Base-by-base conservation (phyloP, 1,140 invertebrate species). In the Mercenaria mercenaria region DNA sequence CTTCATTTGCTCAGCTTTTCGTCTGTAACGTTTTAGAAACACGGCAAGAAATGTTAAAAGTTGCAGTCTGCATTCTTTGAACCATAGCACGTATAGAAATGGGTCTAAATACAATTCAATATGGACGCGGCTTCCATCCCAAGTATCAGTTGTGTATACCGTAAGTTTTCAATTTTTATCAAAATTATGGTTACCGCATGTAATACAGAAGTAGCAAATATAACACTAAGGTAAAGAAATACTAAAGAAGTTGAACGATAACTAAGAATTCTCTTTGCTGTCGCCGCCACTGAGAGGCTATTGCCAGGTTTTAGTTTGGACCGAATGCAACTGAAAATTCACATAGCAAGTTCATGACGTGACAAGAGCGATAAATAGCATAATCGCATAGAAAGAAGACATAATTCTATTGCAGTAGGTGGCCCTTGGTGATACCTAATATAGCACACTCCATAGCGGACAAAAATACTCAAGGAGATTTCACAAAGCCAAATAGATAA, bases 11-110 rank as follows among this genome's bases (percentile, higher is more conserved):
- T 82, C 80, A 37, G 32, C 80, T 67, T 43, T 64, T 8, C 3
- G 52, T 43, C 23, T 0, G 11, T 34, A 67, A 23, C 34, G 26
- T 20, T 41, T 52, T 20, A 34, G 37, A 32, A 26, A 41, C 1
- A 26, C 0, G 20, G 56, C 34, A 26, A 67, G 13, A 43, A 64
- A 37, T n/a, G 43, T 82, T 0, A 82, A 15, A 0, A 56, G 26
- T 67, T 82, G 41, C 0, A 82, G n/a, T 37, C 80, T 52, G 26
- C 56, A 82, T 26, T 82, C 80, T 67, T 64, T 82, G 39, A 82
- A 82, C 80, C 80, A 82, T 11, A 82, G n/a, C 39, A 82, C 61
- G 23, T 82, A 82, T 4, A 56, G 34, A 32, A 82, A 41, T 4
- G 80, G 80, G n/a, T 82, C 80, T 11, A 82, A 4, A 82, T 3